phyloP scores from a whole-genome alignment of 1,140 invertebrate genomes.

The Heliconius hermathena region DNA sequence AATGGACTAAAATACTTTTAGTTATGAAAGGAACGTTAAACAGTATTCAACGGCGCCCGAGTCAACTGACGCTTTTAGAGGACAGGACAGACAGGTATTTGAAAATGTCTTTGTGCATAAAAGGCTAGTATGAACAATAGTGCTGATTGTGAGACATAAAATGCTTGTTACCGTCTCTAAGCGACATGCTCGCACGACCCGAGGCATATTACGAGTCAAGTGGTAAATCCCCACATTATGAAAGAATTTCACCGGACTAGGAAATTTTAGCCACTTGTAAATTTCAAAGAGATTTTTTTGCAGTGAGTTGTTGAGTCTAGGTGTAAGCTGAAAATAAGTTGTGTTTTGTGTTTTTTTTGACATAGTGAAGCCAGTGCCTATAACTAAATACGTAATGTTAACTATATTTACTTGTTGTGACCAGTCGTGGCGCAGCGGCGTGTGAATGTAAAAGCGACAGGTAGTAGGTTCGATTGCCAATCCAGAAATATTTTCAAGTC shows the following conservation, averaged over 20 bases:
- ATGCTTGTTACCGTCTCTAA: slow-evolving; percentile 19
- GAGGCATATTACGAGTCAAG: slow-evolving; percentile 16
- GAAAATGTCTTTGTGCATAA: slow-evolving; percentile 28
- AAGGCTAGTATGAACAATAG: slow-evolving; percentile 25
- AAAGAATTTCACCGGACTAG: slow-evolving; percentile 14
- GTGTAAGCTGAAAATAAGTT: neutral
- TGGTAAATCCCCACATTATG: slow-evolving; percentile 18
- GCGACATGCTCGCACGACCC: slow-evolving; percentile 17
- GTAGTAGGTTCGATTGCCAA: too few relatives aligned
- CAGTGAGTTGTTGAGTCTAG: neutral
- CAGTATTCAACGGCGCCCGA: slow-evolving; percentile 17
- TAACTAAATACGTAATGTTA: too few relatives aligned
- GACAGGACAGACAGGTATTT: neutral
- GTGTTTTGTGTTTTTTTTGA: neutral
- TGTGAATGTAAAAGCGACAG: too few relatives aligned
- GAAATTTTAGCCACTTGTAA: neutral
- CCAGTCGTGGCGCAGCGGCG: too few relatives aligned
- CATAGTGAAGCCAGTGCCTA: too few relatives aligned
- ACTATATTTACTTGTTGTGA: too few relatives aligned
- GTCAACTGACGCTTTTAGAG: slow-evolving; percentile 22
- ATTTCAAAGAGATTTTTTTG: neutral
- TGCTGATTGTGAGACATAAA: slow-evolving; percentile 23
- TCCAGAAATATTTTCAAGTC: too few relatives aligned
- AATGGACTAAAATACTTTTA: slow-evolving; percentile 4
- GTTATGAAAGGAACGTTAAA: slow-evolving; percentile 22